Evolutionary conservation across 2,797 vertebrate genomes (phyloP).

Genomic region (Hemitrygon akajei): DNA sequence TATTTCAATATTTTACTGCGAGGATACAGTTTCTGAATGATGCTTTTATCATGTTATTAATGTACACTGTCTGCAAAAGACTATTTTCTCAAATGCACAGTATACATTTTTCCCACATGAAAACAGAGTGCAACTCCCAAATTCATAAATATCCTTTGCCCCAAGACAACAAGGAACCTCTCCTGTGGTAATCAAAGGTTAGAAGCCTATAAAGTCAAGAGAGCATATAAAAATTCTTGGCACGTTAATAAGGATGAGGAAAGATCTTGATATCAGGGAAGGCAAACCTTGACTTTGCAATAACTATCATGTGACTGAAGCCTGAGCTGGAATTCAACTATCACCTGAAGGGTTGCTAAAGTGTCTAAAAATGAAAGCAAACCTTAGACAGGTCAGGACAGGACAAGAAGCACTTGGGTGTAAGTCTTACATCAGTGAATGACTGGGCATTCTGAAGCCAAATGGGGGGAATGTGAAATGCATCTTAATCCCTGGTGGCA

Average conservation of each 20-base stretch:
- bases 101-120: neutral
- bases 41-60: neutral
- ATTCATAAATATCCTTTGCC: neutral
- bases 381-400: neutral
- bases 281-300: neutral
- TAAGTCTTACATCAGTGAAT: neutral
- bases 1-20: neutral
- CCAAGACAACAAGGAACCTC: neutral
- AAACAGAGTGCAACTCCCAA: neutral
- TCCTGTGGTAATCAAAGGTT: neutral
- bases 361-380: neutral
- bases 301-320: neutral
- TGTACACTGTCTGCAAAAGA: neutral
- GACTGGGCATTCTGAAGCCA: neutral
- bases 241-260: neutral
- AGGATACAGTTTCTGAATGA: neutral
- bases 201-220: neutral
- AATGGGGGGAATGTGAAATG: neutral
- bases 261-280: neutral
- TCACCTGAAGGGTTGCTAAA: neutral
- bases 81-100: neutral
- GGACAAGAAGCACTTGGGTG: neutral
- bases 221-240: constrained; percentile 10
- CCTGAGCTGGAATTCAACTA: neutral
- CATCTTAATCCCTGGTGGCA: neutral